A percentile compares a stretch with the other conserved stretches of the same genome.
Conservation (phyloP, 2,113 vertebrate genomes). For the Parotia lawesii region DNA sequence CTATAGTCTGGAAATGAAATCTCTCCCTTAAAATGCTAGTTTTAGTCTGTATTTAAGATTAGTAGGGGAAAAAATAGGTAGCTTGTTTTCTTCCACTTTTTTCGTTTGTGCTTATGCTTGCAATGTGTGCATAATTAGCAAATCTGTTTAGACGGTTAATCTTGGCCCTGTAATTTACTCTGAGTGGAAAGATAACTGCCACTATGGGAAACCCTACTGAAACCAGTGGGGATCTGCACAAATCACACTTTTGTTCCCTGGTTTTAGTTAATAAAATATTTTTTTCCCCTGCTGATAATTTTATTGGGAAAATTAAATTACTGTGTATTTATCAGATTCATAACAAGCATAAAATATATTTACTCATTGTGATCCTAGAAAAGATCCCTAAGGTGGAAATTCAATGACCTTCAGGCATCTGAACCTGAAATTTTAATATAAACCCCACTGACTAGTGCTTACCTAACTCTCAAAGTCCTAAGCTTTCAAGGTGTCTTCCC, state of each 20-base stretch:
- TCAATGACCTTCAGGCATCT: background rate
- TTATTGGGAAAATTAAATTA: background rate
- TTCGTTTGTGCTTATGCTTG: background rate
- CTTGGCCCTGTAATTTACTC: background rate
- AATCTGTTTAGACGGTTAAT: background rate
- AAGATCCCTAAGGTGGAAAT: background rate
- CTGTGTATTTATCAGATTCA: background rate
- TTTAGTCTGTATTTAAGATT: background rate
- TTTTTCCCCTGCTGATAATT: background rate
- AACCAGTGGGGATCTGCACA: background rate
- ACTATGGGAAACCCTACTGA: background rate
- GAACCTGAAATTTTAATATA: background rate
- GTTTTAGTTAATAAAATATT: background rate
- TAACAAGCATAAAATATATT: background rate
- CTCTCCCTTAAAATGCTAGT: background rate
- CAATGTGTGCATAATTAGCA: background rate
- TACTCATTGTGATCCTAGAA: background rate
- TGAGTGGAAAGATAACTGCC: background rate
- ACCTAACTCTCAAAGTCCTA: background rate
- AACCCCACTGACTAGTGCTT: background rate
- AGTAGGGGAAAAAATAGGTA: background rate
- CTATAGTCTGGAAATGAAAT: background rate
- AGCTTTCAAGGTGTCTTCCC: background rate
- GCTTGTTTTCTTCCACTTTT: background rate
- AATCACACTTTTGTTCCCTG: background rate